Base-by-base conservation (phyloP, 2,113 vertebrate genomes). In the Rhinogobius similis region DNA sequence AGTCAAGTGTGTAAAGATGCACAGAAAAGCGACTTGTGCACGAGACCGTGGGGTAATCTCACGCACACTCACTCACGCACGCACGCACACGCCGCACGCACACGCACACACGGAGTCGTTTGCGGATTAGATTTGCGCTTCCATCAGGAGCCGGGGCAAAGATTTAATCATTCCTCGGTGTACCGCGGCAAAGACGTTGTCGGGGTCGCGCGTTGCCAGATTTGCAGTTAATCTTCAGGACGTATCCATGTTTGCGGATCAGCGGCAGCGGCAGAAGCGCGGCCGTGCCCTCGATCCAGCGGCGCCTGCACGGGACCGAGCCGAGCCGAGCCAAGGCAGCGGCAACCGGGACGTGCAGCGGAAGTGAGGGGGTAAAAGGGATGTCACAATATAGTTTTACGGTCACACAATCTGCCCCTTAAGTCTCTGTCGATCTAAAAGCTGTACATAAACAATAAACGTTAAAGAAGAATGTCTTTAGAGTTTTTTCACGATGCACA, bases 151-250 rank as follows among this genome's bases (percentile, higher is more conserved):
- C 73, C 68, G 83, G 69, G 82, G 88, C 89, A 80, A 87, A 91
- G 89, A 85, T 90, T 91, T 90, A 76, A 88, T 90, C 78, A 86
- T 91, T 91, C 90, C 91, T 88, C 75, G 83, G 79, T 89, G 87
- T 87, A 79, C 87, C 77, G 68, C 82, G 84, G 84, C 87, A 93
- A 94, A 94, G 93, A 94, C 88, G 88, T 89, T 91, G 89, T 90
- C 59, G 88, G 82, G 90, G 90, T 91, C 88, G 89, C 86, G 77
- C 79, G 89, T 72, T 85, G 86, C 86, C 90, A 92, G 90, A 93
- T 92, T 93, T 93, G 81, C 86, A 89, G 89, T 92, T 93, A 93
- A 93, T 92, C 92, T 92, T 87, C 82, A 87, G 88, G 84, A 87
- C 77, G 88, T 87, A 92, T 91, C 89, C 89, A 85, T 91, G 90